These are phyloP conservation scores for Oryzias melastigma DNA, from an alignment of 2,113 vertebrate genomes.

Conservation along the genomic window DNA sequence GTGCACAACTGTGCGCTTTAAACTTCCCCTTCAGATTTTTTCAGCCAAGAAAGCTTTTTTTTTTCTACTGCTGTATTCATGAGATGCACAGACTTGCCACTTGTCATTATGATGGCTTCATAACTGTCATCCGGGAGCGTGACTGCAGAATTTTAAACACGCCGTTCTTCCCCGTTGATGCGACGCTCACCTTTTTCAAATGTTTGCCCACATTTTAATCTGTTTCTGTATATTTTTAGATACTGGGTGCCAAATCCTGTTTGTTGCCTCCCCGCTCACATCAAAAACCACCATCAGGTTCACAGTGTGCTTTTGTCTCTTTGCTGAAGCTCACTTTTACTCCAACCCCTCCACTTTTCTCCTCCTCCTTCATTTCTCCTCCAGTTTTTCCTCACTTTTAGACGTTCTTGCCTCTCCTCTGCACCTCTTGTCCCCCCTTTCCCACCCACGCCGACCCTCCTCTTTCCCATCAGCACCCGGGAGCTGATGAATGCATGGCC, in stretches of 20 bases:
- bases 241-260: not conserved
- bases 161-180: conserved; percentile 13
- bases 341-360: conserved; percentile 9
- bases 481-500: conserved; percentile 88
- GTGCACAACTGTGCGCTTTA: conserved; percentile 29
- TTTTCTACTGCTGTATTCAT: conserved; percentile 29
- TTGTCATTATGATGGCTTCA: conserved; percentile 90
- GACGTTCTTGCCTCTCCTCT: conserved; percentile 43
- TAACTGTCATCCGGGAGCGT: conserved; percentile 70
- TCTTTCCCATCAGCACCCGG: conserved; percentile 84
- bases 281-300: conserved; percentile 8
- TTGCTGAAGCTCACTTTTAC: conserved; percentile 12
- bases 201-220: conserved; percentile 33
- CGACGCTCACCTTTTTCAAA: conserved; percentile 7
- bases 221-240: conserved; percentile 24
- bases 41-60: conserved; percentile 20
- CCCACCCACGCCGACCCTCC: conserved; percentile 47
- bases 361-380: conserved; percentile 48
- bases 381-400: conserved; percentile 49
- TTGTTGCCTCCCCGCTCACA: conserved; percentile 12
- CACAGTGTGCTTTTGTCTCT: conserved; percentile 5
- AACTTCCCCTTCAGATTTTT: conserved; percentile 39
- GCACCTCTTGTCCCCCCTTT: conserved; percentile 38
- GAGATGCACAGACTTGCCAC: conserved; percentile 68
- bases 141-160: conserved; percentile 47